Evolutionary conservation across 2,113 vertebrate genomes (phyloP), one percentile per base, ranked within the genome.

Genomic region (Chrysemys picta): DNA sequence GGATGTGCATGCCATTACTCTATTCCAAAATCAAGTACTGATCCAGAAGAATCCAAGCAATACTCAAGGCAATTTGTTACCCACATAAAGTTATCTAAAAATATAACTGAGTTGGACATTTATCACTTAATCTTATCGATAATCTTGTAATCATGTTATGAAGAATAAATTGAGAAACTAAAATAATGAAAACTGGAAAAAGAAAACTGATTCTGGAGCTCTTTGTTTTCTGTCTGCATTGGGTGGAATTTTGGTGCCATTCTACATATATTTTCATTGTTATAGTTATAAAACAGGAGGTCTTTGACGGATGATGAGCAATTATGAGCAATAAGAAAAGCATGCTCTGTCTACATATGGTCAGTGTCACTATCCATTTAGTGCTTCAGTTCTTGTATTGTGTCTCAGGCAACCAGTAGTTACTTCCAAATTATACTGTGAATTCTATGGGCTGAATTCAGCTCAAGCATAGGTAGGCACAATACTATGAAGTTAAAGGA

Each of bases 401-500:
- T 42, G 2, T 5, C 13, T 27, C 65, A 4, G 75, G 25, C 65
- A 92, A 69, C 76, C 86, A 89, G 12, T 4, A 1, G 19, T 49
- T 5, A 17, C 8, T 45, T 81, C 49, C 45, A 1, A 65, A 31
- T 62, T 87, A n/a, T 14, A 6, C 6, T 81, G 80, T 8, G 35
- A 81, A 65, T 72, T 72, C 35, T 65, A 4, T 38, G 13, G 29
- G 42, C 27, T 69, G 57, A 49, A 80, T 53, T 87, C 3, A 25
- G 2, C 69, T 88, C 5, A 56, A 25, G 25, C 52, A 57, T 84
- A 85, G 14, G 9, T 83, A 31, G 5, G 0, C 65, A 1, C 25
- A 53, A 42, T 16, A 52, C 31, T 2, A 1, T 53, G 1, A 9
- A 21, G 1, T 13, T 3, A 10, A 7, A 82, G 21, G 2, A 5